phyloP scores from a whole-genome alignment of 2,797 vertebrate species.

The Ataeniobius toweri region DNA sequence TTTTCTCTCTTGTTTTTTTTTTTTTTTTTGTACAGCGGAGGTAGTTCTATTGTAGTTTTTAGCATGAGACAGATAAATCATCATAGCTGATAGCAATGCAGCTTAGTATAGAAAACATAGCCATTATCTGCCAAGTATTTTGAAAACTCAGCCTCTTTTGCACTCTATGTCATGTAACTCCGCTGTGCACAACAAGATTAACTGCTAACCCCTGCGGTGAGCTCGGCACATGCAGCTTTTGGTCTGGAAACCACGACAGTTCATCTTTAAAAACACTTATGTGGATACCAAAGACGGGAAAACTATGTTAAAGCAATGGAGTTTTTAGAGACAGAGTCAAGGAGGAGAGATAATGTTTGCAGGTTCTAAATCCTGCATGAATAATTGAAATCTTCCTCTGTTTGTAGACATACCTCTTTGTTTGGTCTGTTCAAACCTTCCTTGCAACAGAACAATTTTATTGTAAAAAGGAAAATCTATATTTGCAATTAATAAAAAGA shows the following conservation, averaged over 20 bases:
- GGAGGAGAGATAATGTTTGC: neutral
- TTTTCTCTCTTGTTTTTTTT: neutral
- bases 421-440: neutral
- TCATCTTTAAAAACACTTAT: neutral
- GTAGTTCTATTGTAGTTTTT: neutral
- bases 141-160: neutral
- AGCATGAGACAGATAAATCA: neutral
- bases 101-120: neutral
- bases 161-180: neutral
- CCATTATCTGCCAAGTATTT: neutral
- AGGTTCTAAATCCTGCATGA: conserved; percentile 19
- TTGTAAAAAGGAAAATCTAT: conserved; percentile 13
- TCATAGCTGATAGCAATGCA: neutral
- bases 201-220: neutral
- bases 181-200: neutral
- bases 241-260: neutral
- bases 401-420: conserved; percentile 2
- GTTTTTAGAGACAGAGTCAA: neutral
- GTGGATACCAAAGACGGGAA: conserved; percentile 2
- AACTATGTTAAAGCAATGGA: conserved; percentile 3
- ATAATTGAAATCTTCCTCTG: neutral
- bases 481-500: conserved; percentile 35
- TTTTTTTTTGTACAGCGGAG: neutral
- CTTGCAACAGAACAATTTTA: conserved; percentile 19
- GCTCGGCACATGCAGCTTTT: neutral